Percentiles rank a stretch among this genome's conserved stretches.
Conservation (phyloP, 2,113 vertebrate genomes). For the Tragelaphus strepsiceros region DNA sequence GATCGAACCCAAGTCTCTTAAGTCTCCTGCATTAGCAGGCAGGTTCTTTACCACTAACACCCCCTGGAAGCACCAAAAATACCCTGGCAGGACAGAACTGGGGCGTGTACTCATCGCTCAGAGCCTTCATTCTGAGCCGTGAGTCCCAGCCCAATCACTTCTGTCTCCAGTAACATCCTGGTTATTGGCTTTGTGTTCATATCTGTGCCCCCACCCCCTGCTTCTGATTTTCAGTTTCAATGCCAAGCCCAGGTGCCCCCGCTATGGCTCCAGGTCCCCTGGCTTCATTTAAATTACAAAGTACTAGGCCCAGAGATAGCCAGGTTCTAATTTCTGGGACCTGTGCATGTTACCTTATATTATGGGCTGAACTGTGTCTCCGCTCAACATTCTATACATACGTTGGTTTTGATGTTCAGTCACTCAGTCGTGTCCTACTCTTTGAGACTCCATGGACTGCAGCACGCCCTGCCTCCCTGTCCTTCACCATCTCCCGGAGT, state of each 20-base stretch:
- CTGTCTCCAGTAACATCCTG: neutral
- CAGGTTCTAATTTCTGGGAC: neutral
- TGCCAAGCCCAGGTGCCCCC: neutral
- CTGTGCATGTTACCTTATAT: neutral
- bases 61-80: neutral
- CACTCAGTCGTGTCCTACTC: neutral
- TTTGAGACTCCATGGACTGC: neutral
- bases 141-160: neutral
- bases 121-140: neutral
- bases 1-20: neutral
- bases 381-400: neutral
- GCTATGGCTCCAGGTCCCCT: neutral
- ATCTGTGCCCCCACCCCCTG: neutral
- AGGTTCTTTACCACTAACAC: neutral
- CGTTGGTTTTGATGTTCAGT: neutral
- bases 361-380: no score
- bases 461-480: fast-evolving
- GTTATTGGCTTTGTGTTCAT: neutral
- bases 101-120: neutral
- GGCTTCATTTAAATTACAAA: neutral
- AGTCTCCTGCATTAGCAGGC: neutral
- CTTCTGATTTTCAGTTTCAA: neutral
- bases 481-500: neutral
- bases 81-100: neutral
- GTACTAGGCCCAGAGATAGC: neutral